Percentiles rank a stretch among this genome's conserved stretches.
Conservation (phyloP, 2,797 vertebrate species). For the Tamandua tetradactyla region DNA sequence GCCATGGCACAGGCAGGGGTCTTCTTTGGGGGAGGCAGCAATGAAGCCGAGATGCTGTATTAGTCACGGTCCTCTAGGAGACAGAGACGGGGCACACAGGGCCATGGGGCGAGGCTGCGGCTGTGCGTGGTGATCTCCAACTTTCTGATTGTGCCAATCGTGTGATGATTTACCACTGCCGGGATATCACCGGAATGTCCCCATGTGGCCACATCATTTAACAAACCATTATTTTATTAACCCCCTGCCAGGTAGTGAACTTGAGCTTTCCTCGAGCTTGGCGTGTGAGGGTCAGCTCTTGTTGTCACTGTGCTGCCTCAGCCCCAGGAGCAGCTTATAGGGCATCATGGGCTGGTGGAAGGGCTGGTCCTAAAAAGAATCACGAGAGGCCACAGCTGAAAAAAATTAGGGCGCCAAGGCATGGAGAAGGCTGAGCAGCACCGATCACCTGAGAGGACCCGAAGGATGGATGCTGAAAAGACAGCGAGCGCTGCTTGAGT, state of each 20-base stretch:
- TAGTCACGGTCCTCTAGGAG: no score
- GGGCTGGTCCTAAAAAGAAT: not conserved
- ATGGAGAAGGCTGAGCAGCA: not conserved
- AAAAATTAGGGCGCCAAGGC: not conserved
- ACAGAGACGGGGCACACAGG: not conserved
- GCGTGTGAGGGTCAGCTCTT: not conserved
- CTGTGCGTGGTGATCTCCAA: not conserved
- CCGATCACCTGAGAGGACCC: not conserved
- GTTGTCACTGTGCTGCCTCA: not conserved
- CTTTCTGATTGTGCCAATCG: not conserved
- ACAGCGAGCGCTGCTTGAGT: not conserved
- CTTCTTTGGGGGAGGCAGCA: not conserved
- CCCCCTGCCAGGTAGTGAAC: not conserved
- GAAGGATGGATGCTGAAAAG: not conserved
- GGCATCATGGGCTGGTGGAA: not conserved
- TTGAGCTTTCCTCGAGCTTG: not conserved
- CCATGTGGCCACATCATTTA: not conserved
- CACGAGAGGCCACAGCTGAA: not conserved
- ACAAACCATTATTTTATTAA: not conserved
- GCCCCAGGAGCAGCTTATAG: not conserved
- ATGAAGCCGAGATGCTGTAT: not conserved
- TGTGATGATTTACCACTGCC: not conserved
- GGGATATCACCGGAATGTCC: not conserved
- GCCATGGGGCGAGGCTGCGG: not conserved
- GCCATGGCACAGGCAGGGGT: rapidly evolving